phyloP scores from a whole-genome alignment of 2,113 vertebrate species.

The Ceyx margarethae region DNA sequence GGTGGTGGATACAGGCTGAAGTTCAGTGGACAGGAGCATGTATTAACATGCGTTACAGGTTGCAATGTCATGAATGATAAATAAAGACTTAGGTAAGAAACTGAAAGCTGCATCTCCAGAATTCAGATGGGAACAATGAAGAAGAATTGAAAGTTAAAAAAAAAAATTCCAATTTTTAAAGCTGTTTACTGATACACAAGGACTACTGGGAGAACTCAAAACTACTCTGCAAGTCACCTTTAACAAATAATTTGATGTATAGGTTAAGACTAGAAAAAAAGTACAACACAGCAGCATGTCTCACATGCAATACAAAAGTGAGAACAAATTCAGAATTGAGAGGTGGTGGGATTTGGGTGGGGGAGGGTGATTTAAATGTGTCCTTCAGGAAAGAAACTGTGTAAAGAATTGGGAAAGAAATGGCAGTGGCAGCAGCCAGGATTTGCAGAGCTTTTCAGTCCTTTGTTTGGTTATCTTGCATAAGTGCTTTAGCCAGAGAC shows the following conservation, averaged over 20 bases:
- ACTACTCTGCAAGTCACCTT: neutral
- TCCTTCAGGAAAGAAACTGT: slow-evolving; percentile 25
- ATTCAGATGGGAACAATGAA: neutral
- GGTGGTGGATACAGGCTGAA: neutral
- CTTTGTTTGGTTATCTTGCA: slow-evolving; percentile 60
- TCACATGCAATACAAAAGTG: neutral
- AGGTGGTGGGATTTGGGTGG: neutral
- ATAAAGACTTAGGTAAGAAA: neutral
- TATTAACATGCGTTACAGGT: neutral
- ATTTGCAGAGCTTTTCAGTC: slow-evolving; percentile 52
- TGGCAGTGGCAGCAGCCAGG: neutral
- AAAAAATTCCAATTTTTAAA: neutral
- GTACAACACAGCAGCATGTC: neutral
- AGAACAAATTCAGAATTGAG: neutral
- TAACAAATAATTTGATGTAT: neutral
- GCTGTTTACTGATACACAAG: neutral
- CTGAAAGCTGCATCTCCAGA: neutral
- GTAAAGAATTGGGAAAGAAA: slow-evolving; percentile 31
- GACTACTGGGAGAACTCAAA: neutral
- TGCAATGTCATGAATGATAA: neutral
- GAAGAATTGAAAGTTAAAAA: neutral
- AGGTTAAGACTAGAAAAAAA: neutral
- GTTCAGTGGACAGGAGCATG: neutral
- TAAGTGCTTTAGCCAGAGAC: slow-evolving; percentile 56
- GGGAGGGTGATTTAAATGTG: neutral